Evolutionary conservation across 2,797 vertebrate genomes (phyloP).

Genomic region (Leucoraja ocellata): DNA sequence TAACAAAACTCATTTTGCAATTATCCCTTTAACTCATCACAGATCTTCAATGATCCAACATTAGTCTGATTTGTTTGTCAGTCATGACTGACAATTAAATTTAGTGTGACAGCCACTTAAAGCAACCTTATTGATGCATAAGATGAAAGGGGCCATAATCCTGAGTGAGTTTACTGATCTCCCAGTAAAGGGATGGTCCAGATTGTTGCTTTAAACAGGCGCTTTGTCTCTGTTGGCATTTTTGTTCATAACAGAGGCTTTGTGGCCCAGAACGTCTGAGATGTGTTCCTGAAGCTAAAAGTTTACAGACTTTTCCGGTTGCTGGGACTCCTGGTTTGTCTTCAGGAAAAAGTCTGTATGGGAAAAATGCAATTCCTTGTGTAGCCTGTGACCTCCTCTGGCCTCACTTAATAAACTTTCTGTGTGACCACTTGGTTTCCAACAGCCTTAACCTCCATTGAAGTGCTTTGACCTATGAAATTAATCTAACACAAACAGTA

Average conservation of each 20-base stretch:
- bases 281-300: conserved; percentile 35
- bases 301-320: conserved; percentile 38
- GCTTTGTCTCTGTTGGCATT: conserved; percentile 35
- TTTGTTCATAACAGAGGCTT: conserved; percentile 31
- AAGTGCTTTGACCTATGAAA: conserved; percentile 38
- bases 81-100: conserved; percentile 38
- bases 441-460: conserved; percentile 32
- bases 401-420: conserved; percentile 37
- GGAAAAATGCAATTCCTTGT: conserved; percentile 37
- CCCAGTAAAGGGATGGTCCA: conserved; percentile 14
- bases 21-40: conserved; percentile 24
- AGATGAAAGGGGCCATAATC: conserved; percentile 20
- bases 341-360: conserved; percentile 23
- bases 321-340: conserved; percentile 37
- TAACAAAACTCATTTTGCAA: conserved; percentile 37
- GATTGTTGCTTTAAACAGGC: conserved; percentile 25
- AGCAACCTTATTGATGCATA: conserved; percentile 1
- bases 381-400: conserved; percentile 35
- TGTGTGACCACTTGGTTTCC: conserved; percentile 38
- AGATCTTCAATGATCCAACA: conserved; percentile 34
- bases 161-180: conserved; percentile 30
- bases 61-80: conserved; percentile 32
- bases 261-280: conserved; percentile 25
- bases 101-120: conserved; percentile 35
- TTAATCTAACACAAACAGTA: conserved; percentile 39